A percentile compares a stretch with the other conserved stretches of the same genome.
These are phyloP conservation scores for Aurelia aurita complex sp. Pacific DNA, from an alignment of 30 jellyfish, hydroid and myxozoan genomes.

Conservation along the genomic window DNA sequence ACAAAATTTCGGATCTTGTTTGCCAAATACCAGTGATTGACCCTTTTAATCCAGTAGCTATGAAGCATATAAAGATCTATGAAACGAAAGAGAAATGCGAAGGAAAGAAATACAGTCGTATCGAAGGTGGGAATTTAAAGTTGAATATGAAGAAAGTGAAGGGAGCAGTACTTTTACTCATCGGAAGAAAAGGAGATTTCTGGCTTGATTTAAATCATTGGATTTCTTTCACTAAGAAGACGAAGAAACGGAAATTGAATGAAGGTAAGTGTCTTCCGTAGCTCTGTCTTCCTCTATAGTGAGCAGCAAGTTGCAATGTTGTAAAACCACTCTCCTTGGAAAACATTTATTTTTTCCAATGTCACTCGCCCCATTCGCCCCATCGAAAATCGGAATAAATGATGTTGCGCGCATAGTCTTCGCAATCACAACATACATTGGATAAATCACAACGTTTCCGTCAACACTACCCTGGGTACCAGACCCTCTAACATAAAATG, in stretches of 20 bases:
- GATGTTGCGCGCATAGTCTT: no score
- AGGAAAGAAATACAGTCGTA: slow-evolving; percentile 1
- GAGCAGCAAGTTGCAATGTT: background rate
- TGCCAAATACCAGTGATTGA: slow-evolving; percentile 26
- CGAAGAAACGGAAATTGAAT: background rate
- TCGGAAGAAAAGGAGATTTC: slow-evolving; percentile 14
- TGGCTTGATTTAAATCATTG: slow-evolving; percentile 22
- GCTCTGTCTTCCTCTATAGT: background rate
- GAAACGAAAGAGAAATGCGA: background rate
- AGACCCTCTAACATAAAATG: no score
- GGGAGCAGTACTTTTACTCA: background rate
- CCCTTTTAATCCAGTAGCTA: slow-evolving; percentile 32
- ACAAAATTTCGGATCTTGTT: slow-evolving; percentile 5
- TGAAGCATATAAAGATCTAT: slow-evolving; percentile 7
- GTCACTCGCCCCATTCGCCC: background rate
- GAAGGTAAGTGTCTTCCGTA: background rate
- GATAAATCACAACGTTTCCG: no score
- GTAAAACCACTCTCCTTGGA: background rate
- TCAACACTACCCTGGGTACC: no score
- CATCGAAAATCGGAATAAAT: no score
- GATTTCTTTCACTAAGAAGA: slow-evolving; percentile 18
- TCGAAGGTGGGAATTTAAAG: slow-evolving; percentile 16
- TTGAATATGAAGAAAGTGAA: slow-evolving; percentile 14
- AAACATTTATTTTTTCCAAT: background rate
- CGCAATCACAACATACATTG: no score